Percentiles rank a stretch among this genome's conserved stretches.
phyloP scores from a whole-genome alignment of 1,140 invertebrate genomes.

The Nephila pilipes region DNA sequence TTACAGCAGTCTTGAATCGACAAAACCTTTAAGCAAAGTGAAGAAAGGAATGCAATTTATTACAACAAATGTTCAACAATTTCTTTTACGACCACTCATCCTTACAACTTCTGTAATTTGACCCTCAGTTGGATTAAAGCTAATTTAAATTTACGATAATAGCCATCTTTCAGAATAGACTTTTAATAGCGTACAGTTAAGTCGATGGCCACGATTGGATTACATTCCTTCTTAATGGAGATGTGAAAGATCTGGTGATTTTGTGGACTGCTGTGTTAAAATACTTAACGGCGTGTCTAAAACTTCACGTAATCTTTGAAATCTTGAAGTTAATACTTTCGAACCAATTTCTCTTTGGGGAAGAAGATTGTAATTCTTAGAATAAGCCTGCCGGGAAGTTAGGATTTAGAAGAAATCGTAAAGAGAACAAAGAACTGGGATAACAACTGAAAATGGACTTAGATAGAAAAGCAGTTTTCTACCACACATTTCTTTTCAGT shows the following conservation, averaged over 20 bases:
- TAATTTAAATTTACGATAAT: constrained; percentile 53
- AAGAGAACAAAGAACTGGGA: no score
- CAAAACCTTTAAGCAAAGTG: not conserved
- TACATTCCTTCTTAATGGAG: not conserved
- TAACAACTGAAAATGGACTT: not conserved
- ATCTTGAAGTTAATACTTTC: not conserved
- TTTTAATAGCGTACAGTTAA: not conserved
- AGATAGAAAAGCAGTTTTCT: not conserved
- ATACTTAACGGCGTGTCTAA: not conserved
- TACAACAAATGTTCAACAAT: not conserved
- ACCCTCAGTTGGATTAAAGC: constrained; percentile 8
- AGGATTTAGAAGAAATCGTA: not conserved
- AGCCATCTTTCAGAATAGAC: not conserved
- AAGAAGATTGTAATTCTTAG: not conserved
- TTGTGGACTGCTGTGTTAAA: not conserved
- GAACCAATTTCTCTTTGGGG: not conserved
- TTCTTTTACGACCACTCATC: constrained; percentile 19
- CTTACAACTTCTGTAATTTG: not conserved
- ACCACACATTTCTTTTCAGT: no score
- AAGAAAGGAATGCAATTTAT: not conserved
- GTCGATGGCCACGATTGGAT: not conserved
- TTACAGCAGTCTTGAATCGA: not conserved
- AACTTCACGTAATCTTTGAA: not conserved
- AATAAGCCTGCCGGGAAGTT: not conserved
- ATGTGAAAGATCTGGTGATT: not conserved